Evolutionary conservation across 2,888 invertebrate species (phyloP).

Genomic region (Melipona bicolor): DNA sequence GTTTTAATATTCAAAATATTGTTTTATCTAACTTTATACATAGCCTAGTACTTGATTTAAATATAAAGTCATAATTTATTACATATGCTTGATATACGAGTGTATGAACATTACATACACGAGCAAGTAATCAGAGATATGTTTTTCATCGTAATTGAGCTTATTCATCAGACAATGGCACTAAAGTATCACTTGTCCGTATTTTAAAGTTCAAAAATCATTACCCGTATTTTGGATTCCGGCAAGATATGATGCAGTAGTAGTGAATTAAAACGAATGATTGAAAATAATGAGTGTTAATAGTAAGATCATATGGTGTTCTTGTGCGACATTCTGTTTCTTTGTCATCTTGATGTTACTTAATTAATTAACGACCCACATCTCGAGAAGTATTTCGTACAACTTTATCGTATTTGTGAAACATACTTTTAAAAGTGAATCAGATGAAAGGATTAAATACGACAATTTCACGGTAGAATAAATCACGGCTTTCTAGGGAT

Average conservation of each 20-base stretch:
- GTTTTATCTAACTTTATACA: conserved; percentile 12
- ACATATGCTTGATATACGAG: conserved; percentile 4
- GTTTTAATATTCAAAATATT: conserved; percentile 22
- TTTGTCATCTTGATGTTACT: conserved; percentile 38
- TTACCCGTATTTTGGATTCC: conserved; percentile 21
- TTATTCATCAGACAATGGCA: conserved; percentile 59
- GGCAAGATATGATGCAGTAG: not conserved
- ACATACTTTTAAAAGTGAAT: conserved; percentile 1
- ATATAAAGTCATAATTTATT: conserved; percentile 34
- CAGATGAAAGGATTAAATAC: not conserved
- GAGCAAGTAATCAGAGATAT: conserved; percentile 18
- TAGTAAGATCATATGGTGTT: conserved; percentile 38
- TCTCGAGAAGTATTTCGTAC: conserved; percentile 29
- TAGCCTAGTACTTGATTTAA: conserved; percentile 35
- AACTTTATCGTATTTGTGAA: conserved; percentile 20
- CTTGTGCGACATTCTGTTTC: conserved; percentile 31
- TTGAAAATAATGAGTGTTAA: conserved; percentile 32
- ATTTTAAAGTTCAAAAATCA: conserved; percentile 19
- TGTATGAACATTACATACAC: conserved; percentile 19
- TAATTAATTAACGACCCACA: conserved; percentile 30
- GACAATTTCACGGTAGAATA: conserved; percentile 15
- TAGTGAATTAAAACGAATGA: conserved; percentile 29
- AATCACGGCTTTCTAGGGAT: conserved; percentile 1
- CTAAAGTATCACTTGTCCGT: conserved; percentile 56
- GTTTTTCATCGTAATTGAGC: conserved; percentile 52